Base-by-base conservation (phyloP, 2,797 vertebrate genomes). In the Pangasius mekongensis region DNA sequence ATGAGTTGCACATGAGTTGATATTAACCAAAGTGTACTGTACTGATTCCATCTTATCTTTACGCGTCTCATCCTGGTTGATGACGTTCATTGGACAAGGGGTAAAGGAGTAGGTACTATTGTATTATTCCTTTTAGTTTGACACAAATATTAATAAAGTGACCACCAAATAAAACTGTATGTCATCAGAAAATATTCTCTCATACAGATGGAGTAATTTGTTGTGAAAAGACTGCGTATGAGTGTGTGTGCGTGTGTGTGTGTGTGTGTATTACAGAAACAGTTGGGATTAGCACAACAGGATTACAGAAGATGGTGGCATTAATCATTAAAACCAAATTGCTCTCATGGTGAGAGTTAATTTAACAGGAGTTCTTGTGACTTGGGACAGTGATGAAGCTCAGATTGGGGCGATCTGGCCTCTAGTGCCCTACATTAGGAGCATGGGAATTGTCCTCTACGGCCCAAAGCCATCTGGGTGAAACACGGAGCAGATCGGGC, bases 311-410 rank as follows among this genome's bases (percentile, higher is more conserved):
- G 62, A 89, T 91, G 84, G 89, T 84, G 81, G 84, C 89, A 89
- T 87, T 92, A 92, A 93, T 93, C 69, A 87, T 84, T 93, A 88
- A 89, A 91, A 92, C 83, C n/a, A 62, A 91, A 64, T 87, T 3
- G 76, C 89, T 93, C 90, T 92, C 67, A 71, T 93, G 91, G 91
- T 78, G 11, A 74, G 49, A 84, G 54, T 88, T 91, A 77, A 89
- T 91, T 91, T 73, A 91, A 87, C 83, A 80, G 93, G 84, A 87
- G 78, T 88, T 92, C 90, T 89, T 92, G 88, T 91, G 92, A 91
- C 91, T 88, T 85, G 83, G 76, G 89, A 90, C 80, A 84, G 54
- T 71, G 84, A 58, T 81, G 76, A 71, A 86, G 54, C 74, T 88
- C 71, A 89, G 18, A 87, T 16, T 36, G 39, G 52, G 18, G 47